Evolutionary conservation across 1,140 invertebrate species (phyloP), one percentile per base, ranked within the genome.

Genomic region (Penaeus indicus): DNA sequence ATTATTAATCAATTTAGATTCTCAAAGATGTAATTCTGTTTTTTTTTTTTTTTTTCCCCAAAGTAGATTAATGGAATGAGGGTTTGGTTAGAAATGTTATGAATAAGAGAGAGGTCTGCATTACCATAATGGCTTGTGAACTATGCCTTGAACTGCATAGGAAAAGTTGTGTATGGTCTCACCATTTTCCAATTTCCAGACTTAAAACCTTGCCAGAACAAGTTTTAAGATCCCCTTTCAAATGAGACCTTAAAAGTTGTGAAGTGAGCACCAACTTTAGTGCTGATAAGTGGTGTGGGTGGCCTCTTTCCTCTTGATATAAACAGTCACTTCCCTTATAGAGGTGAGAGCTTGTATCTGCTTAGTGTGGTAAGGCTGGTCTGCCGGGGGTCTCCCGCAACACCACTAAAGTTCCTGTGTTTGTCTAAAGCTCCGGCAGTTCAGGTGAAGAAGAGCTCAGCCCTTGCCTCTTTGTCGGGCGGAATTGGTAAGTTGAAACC

Each of bases 391-490:
- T 77, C 75, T 88, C 80, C 87, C 81, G 81, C 87, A 88, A 78
- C 81, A 82, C 86, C 82, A 80, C 85, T 90, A 86, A 81, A 84
- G 63, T 90, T 88, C 89, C 90, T 88, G 89, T 85, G 86, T 93
- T 93, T 93, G 94, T 94, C 93, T 93, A 95, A 95, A 95, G 94
- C 94, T 94, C 94, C 95, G 93, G 94, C 95, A 93, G 93, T 94
- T 93, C 94, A 95, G 92, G 93, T 95, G 92, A 94, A 94, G 94
- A 94, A 95, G 93, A 94, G 94, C 93, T 94, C 94, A 92, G 95
- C 95, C 94, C 94, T 95, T 94, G 94, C 95, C 92, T 95, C 95
- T 93, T 94, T 95, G 92, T 94, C 95, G 91, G 94, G 94, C 91
- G 93, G 94, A 91, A 94, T 95, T 92, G 95, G 95, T 95, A 94